These are phyloP conservation scores for Morphnarchus princeps DNA, from an alignment of 2,113 vertebrate species.

Conservation along the genomic window DNA sequence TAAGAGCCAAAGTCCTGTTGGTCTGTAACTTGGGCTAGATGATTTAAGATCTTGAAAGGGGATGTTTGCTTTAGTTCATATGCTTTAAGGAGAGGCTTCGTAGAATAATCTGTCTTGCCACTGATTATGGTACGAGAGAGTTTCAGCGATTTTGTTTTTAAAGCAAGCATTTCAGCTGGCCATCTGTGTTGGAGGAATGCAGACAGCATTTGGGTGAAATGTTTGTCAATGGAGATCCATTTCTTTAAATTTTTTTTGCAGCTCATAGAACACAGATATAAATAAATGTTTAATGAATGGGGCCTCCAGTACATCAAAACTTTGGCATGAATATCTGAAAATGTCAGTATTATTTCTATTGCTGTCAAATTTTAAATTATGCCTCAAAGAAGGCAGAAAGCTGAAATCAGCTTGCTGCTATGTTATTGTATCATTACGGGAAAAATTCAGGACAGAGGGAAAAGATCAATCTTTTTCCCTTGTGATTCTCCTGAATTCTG, in stretches of 20 bases:
- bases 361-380: slow-evolving; percentile 32
- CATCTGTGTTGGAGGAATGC: not conserved
- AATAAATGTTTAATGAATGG: not conserved
- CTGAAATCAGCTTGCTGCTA: not conserved
- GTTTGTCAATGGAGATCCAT: not conserved
- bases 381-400: slow-evolving; percentile 1
- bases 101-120: not conserved
- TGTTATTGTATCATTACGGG: not conserved
- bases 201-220: not conserved
- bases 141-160: not conserved
- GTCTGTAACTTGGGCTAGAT: not conserved
- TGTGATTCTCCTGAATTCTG: not conserved
- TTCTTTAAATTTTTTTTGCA: not conserved
- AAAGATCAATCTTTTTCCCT: not conserved
- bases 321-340: not conserved
- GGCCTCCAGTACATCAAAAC: not conserved
- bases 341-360: not conserved
- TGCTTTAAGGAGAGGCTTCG: not conserved
- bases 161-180: not conserved
- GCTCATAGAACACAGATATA: not conserved
- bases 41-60: not conserved
- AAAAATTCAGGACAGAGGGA: not conserved
- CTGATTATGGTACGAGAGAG: not conserved
- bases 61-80: not conserved
- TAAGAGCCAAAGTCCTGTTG: not conserved